Conservation (phyloP, 2,113 vertebrate genomes). For the Pelodiscus sinensis region DNA sequence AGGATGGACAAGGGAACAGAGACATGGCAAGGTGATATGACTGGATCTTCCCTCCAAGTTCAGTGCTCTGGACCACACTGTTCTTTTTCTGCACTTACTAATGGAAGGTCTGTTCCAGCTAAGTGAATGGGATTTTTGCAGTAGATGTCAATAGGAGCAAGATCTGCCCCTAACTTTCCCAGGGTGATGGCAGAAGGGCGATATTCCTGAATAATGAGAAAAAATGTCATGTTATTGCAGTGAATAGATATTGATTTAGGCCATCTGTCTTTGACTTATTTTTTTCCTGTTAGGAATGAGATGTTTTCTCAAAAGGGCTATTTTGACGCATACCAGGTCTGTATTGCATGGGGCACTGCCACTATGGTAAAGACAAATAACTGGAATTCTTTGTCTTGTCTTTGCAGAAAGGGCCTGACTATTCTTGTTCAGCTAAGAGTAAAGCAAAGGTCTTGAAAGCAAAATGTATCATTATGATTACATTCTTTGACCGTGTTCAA, state of each 20-base stretch:
- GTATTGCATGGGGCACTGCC: background rate
- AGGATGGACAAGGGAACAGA: background rate
- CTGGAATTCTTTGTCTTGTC: constrained; percentile 14
- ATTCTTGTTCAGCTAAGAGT: constrained; percentile 62
- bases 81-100: background rate
- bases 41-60: background rate
- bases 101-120: background rate
- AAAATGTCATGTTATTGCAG: background rate
- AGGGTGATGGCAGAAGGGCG: background rate
- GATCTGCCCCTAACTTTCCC: background rate
- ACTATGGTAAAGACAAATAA: background rate
- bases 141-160: background rate
- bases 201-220: background rate
- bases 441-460: constrained; percentile 47
- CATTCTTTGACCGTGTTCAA: constrained; percentile 53
- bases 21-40: background rate
- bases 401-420: constrained; percentile 46
- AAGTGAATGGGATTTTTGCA: background rate
- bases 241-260: background rate
- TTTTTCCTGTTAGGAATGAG: background rate
- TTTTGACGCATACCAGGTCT: background rate
- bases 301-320: background rate
- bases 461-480: constrained; percentile 51
- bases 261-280: constrained; percentile 12
- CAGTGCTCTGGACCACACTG: background rate